Base-by-base conservation (phyloP, 1,140 invertebrate genomes). In the Mizuhopecten yessoensis region DNA sequence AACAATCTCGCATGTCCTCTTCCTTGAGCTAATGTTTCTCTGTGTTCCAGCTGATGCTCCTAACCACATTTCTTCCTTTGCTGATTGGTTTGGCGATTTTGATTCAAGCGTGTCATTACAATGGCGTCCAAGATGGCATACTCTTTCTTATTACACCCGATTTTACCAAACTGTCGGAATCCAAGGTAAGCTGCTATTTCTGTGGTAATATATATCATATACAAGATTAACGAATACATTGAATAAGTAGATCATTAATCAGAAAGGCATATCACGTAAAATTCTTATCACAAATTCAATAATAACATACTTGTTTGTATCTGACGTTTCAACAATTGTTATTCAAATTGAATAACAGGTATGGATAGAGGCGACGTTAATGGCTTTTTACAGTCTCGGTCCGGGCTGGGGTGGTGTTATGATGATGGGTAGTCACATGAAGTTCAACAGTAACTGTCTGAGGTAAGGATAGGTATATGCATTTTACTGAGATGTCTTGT, bases 51-150 rank as follows among this genome's bases (percentile, higher is more conserved):
- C 87, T 92, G 15, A 91, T 91, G 20, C 90, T 88, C 23, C 87
- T 93, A 1, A 90, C 89, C 11, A 87, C 90, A 0, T 86, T 95
- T 0, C 96, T 97, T 88, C 96, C 96, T 33, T 96, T 96, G 91
- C 33, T 96, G 20, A 92, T 97, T 0, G 94, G 97, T 0, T 86
- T 96, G 10, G 95, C 94, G n/a, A 91, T 97, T 13, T 93, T 97
- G 33, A 92, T 96, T 33, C 95, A 95, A 34, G 95, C 96, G 0
- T 90, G 96, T 17, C 98, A 98, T 11, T 96, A 98, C 20, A 98
- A 98, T 0, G 98, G 98, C 13, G 98, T 99, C 0, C 97, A 97
- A 0, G 97, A 98, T 88, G 98, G 98, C 2, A 98, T 98, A 91
- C 94, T 98, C 1, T 49, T 49, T 20, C 45, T 49, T 49, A 49